Conservation (phyloP, 2,113 vertebrate genomes). For the Chaetops frenatus region DNA sequence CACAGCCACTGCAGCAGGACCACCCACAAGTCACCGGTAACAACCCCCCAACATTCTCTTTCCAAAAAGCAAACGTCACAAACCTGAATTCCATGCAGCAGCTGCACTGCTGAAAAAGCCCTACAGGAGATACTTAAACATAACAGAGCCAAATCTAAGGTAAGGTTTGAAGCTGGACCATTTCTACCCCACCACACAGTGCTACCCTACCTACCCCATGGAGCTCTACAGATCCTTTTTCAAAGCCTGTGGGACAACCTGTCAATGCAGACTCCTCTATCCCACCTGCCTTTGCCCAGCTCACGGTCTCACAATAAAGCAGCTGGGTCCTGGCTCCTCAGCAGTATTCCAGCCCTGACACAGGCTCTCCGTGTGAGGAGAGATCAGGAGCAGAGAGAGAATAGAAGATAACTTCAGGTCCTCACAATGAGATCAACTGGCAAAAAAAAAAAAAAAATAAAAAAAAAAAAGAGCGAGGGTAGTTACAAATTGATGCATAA, state of each 20-base stretch:
- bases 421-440: neutral
- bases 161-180: neutral
- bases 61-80: neutral
- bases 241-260: neutral
- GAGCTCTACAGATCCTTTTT: neutral
- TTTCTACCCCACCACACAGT: neutral
- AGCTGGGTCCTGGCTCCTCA: neutral
- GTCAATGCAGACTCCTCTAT: neutral
- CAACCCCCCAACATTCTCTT: neutral
- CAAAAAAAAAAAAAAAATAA: neutral
- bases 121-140: neutral
- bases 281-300: neutral
- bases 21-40: neutral
- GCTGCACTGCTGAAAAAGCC: neutral
- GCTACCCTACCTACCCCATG: neutral
- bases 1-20: neutral
- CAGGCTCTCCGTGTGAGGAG: neutral
- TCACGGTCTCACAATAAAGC: neutral
- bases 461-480: neutral
- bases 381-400: neutral
- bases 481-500: conserved; percentile 38
- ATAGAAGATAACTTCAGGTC: neutral
- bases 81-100: neutral
- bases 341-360: neutral
- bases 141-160: neutral